A percentile compares a stretch with the other conserved stretches of the same genome.
These are phyloP conservation scores for Nanorana parkeri DNA, from an alignment of 2,113 vertebrate species.

Conservation along the genomic window DNA sequence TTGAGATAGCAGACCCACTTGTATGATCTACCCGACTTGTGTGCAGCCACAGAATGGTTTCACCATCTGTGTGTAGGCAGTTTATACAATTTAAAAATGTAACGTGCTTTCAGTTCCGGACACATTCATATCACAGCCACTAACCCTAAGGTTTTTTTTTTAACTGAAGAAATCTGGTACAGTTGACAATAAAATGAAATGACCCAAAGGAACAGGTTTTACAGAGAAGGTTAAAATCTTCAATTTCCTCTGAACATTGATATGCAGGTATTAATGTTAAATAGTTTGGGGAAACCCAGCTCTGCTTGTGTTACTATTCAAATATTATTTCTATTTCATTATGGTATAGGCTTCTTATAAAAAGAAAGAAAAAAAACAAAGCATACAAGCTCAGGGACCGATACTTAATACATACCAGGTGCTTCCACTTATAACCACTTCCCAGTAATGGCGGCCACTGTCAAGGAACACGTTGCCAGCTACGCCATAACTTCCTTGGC, in stretches of 20 bases:
- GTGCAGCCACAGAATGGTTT: too few relatives aligned
- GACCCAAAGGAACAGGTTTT: constrained; percentile 23
- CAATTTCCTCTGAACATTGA: constrained; percentile 41
- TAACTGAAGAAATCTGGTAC: constrained; percentile 27
- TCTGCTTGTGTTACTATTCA: constrained; percentile 24
- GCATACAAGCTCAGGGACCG: constrained; percentile 17
- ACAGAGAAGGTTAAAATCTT: constrained; percentile 36
- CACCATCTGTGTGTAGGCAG: too few relatives aligned
- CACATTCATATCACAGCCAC: not conserved
- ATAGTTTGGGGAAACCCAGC: constrained; percentile 28
- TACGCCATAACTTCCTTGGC: constrained; percentile 92
- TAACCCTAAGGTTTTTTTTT: not conserved
- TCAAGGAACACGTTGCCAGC: constrained; percentile 96
- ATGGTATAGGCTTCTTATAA: constrained; percentile 6
- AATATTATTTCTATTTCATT: constrained; percentile 40
- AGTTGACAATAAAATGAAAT: constrained; percentile 36
- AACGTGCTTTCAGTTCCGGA: too few relatives aligned
- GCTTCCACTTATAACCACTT: constrained; percentile 94
- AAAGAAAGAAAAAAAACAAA: constrained; percentile 26
- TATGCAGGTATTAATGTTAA: constrained; percentile 26
- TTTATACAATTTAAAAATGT: too few relatives aligned
- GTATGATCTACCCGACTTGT: too few relatives aligned
- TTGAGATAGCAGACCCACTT: too few relatives aligned
- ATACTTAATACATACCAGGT: constrained; percentile 82
- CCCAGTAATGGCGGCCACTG: constrained; percentile 97